These are phyloP conservation scores for Psittacula echo DNA, from an alignment of 2,797 vertebrate species.

Conservation along the genomic window DNA sequence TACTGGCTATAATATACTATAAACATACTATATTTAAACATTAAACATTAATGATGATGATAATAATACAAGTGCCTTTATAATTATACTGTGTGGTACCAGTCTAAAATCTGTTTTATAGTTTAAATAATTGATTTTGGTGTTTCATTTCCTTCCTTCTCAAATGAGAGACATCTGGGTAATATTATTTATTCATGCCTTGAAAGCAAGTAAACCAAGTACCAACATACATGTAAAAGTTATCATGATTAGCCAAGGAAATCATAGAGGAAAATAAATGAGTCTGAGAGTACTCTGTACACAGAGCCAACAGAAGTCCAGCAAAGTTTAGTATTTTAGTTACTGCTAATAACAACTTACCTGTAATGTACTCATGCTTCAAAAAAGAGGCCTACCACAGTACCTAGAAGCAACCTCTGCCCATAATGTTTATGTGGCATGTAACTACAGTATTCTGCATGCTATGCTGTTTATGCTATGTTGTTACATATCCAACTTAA, in stretches of 20 bases:
- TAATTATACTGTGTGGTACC: not conserved
- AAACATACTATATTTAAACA: no score
- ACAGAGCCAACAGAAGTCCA: not conserved
- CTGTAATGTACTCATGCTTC: not conserved
- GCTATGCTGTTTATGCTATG: not conserved
- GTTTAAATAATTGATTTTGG: not conserved
- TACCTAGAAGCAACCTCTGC: not conserved
- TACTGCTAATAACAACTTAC: not conserved
- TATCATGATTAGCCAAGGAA: not conserved
- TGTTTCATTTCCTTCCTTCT: constrained; percentile 23
- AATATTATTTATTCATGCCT: not conserved
- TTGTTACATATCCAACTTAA: not conserved
- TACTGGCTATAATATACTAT: not conserved
- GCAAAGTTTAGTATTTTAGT: not conserved
- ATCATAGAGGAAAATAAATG: not conserved
- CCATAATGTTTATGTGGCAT: not conserved
- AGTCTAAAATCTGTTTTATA: not conserved
- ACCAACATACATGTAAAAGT: not conserved
- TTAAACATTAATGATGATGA: not conserved
- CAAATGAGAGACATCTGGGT: not conserved
- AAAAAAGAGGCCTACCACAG: not conserved
- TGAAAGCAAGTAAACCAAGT: not conserved
- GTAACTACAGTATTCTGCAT: not conserved
- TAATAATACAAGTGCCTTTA: not conserved
- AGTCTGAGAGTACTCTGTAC: not conserved